Evolutionary conservation across 1,140 invertebrate genomes (phyloP), one percentile per base, ranked within the genome.

Genomic region (Aphidius gifuensis): DNA sequence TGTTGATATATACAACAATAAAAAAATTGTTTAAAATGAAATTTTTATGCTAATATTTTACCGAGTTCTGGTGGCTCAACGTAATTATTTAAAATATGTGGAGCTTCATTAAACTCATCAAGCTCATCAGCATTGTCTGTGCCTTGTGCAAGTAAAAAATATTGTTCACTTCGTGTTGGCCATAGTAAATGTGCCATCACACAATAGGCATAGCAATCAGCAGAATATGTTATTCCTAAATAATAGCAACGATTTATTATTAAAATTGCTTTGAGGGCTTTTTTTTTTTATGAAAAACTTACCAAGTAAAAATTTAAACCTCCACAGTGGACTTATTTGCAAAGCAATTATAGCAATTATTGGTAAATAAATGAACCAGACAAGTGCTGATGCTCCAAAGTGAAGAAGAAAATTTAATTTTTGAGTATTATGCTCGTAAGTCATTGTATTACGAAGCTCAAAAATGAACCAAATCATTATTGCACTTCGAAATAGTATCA

Each of bases 311-410:
- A 98, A 86, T 82, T 98, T 98, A 80, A 92, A 94, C 79, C 95
- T 88, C 95, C 95, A 99, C 64, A 98, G 81, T 50, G 94, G 88
- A 64, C 94, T 96, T 49, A 98, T 89, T 82, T 96, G 93, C 60
- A 96, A 83, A 42, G 94, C 92, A 68, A 99, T 92, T 53, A 98
- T 85, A 50, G 94, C 95, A 66, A 98, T 88, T 47, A 97, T 90
- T 7, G 96, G 95, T 65, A 98, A 84, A 81, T 98, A 98, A 66
- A 98, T 94, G 73, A 98, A 98, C 97, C 97, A 99, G 16, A 99
- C 96, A 45, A 98, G 83, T 67, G 94, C 96, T 32, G 94, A 97
- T 45, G 96, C 96, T 51, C 95, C 96, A 81, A 98, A 97, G 77
- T 98, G 96, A 51, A 97, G 85, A 49, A 96, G 87, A 80, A 97